Evolutionary conservation across 2,888 invertebrate species (phyloP).

Genomic region (Hipparchia sbordonii): DNA sequence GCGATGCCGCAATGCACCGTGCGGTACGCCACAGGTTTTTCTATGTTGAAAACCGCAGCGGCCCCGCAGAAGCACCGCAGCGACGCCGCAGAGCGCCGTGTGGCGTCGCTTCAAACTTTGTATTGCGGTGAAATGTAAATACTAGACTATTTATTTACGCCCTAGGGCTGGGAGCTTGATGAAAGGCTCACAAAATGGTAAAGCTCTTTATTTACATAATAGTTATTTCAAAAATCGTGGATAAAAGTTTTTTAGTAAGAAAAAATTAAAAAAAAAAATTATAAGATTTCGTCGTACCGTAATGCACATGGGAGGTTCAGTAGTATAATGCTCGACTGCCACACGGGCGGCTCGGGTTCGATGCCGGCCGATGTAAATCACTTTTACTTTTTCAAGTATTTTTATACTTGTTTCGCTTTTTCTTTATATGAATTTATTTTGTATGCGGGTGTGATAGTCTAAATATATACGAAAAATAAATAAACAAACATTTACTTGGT

Average conservation of each 20-base stretch:
- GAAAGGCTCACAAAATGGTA: not conserved
- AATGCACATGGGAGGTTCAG: constrained; percentile 81
- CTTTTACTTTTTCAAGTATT: not conserved
- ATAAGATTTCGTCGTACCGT: not conserved
- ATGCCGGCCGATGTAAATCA: constrained; percentile 73
- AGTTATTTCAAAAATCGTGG: too few species aligned
- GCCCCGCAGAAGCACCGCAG: too few species aligned
- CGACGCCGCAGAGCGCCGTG: too few species aligned
- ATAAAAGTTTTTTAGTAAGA: not conserved
- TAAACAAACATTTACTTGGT: too few species aligned
- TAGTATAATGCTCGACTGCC: constrained; percentile 84
- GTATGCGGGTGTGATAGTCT: too few species aligned
- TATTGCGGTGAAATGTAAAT: constrained; percentile 24
- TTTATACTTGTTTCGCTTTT: not conserved
- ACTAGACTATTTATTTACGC: constrained; percentile 17
- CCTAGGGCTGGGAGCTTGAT: constrained; percentile 9
- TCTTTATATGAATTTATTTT: not conserved
- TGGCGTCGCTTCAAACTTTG: not conserved
- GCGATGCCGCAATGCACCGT: too few species aligned
- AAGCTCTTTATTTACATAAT: not conserved
- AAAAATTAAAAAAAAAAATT: not conserved
- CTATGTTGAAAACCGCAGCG: too few species aligned
- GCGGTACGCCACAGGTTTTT: too few species aligned
- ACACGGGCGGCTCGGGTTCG: constrained; percentile 83
- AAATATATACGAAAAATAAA: too few species aligned